Percentiles rank a stretch among this genome's conserved stretches.
phyloP scores from a whole-genome alignment of 1,140 invertebrate genomes.

The Hycleus phaleratus region DNA sequence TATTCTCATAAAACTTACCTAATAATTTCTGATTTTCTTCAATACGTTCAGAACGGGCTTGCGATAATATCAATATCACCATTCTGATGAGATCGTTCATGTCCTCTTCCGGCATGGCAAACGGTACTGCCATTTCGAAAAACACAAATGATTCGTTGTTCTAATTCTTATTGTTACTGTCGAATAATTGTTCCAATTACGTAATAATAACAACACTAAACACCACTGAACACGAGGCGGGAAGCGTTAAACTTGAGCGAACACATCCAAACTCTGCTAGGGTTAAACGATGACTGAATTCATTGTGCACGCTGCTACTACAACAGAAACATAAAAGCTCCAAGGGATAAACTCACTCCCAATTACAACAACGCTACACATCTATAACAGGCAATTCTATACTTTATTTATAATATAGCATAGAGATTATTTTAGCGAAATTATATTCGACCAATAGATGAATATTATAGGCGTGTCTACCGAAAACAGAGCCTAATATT shows the following conservation, averaged over 20 bases:
- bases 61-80: slow-evolving; percentile 8
- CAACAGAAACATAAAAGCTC: background rate
- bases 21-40: slow-evolving; percentile 25
- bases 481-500: slow-evolving; percentile 35
- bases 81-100: slow-evolving; percentile 10
- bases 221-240: slow-evolving; percentile 13
- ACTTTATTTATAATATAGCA: background rate
- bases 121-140: slow-evolving; percentile 40
- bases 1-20: slow-evolving; percentile 21
- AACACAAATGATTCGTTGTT: background rate
- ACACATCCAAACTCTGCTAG: slow-evolving; percentile 2
- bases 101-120: slow-evolving; percentile 39
- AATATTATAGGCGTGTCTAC: slow-evolving; percentile 30
- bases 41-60: slow-evolving; percentile 6
- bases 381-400: background rate
- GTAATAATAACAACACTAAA: slow-evolving; percentile 1
- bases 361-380: too few species aligned
- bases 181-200: background rate
- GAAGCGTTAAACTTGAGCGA: slow-evolving; percentile 1
- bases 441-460: slow-evolving; percentile 22
- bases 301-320: background rate
- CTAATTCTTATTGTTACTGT: too few species aligned
- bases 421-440: background rate
- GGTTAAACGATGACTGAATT: slow-evolving; percentile 3
- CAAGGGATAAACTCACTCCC: too few species aligned